Conservation (phyloP, 2,888 invertebrate species). For the Tetragnatha montana region DNA sequence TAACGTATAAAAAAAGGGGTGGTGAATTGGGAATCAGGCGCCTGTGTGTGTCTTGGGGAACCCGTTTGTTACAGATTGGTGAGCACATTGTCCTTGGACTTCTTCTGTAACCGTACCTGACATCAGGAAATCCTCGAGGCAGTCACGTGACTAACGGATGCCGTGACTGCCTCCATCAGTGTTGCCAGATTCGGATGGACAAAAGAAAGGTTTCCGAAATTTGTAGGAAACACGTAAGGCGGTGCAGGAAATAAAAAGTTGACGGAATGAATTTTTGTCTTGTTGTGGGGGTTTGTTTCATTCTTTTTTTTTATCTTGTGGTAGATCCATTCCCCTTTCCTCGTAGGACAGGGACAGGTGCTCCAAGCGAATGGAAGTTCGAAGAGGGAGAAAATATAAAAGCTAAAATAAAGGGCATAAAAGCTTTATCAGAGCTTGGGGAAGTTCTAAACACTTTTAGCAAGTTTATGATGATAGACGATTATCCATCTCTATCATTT, state of each 20-base stretch:
- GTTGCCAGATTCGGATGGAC: constrained; percentile 22
- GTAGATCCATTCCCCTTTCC: background rate
- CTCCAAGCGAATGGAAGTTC: background rate
- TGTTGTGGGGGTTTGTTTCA: background rate
- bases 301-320: background rate
- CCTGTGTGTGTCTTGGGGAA: constrained; percentile 22
- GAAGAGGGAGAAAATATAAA: too few relatives aligned
- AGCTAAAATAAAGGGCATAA: too few relatives aligned
- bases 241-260: constrained; percentile 52
- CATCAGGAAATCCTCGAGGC: constrained; percentile 50
- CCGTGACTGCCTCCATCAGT: constrained; percentile 30
- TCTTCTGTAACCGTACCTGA: constrained; percentile 36
- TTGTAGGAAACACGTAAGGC: constrained; percentile 52
- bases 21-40: background rate
- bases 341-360: constrained; percentile 31
- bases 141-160: constrained; percentile 58
- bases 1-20: background rate
- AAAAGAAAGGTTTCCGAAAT: constrained; percentile 38
- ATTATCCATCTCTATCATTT: too few relatives aligned
- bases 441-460: too few relatives aligned
- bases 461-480: too few relatives aligned
- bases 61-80: constrained; percentile 58
- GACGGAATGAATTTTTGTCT: background rate
- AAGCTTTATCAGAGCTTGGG: too few relatives aligned
- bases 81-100: constrained; percentile 58